Percentiles rank a stretch among this genome's conserved stretches.
Conservation (phyloP, 2,113 vertebrate species). For the Stegostoma tigrinum region DNA sequence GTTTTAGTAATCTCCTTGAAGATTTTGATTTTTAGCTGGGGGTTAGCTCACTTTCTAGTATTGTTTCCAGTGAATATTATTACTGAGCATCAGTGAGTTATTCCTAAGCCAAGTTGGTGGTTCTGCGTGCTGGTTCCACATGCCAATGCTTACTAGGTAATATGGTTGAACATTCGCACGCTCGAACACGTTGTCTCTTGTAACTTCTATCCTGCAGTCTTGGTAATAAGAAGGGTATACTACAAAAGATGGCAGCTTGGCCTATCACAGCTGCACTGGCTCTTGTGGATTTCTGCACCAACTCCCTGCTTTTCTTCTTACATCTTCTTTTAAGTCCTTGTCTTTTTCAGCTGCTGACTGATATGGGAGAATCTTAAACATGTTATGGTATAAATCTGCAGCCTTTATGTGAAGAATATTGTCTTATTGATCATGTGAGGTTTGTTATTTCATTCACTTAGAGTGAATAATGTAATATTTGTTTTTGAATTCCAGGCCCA, state of each 20-base stretch:
- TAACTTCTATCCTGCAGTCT: not conserved
- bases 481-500: slow-evolving; percentile 65
- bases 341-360: not conserved
- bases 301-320: not conserved
- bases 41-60: not conserved
- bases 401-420: not conserved
- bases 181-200: not conserved
- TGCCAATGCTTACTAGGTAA: not conserved
- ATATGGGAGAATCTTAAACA: not conserved
- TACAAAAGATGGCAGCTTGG: not conserved
- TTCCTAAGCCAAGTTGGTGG: not conserved
- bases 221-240: not conserved
- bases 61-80: not conserved
- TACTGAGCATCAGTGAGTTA: not conserved
- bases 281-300: not conserved
- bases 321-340: not conserved
- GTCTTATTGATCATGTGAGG: not conserved
- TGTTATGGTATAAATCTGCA: not conserved
- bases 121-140: not conserved
- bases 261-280: not conserved
- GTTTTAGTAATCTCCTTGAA: not conserved
- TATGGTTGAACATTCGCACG: too few relatives aligned
- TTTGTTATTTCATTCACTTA: not conserved
- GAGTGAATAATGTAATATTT: not conserved
- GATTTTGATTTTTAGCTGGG: not conserved